Conservation (phyloP, 2,113 vertebrate genomes). For the Myotis davidii region DNA sequence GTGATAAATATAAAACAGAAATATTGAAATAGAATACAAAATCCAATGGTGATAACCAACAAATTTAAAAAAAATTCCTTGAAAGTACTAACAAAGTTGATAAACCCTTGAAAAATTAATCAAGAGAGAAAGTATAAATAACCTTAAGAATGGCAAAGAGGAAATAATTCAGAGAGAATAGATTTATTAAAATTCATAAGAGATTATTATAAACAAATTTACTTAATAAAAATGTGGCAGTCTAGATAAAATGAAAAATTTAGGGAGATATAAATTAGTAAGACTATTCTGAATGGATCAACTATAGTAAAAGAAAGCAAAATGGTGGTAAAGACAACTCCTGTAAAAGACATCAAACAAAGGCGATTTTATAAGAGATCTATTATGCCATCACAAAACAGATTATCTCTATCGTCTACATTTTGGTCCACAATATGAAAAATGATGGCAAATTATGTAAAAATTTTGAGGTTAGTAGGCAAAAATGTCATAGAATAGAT, state of each 20-base stretch:
- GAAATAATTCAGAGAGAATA: neutral
- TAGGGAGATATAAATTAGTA: neutral
- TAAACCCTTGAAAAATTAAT: neutral
- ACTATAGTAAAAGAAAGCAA: neutral
- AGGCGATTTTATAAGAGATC: neutral
- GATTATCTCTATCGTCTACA: neutral
- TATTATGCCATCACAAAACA: neutral
- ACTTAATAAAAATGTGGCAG: neutral
- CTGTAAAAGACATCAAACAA: neutral
- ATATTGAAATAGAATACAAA: neutral
- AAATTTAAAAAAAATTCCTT: neutral
- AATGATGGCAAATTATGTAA: neutral
- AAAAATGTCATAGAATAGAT: neutral
- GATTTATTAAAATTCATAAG: neutral
- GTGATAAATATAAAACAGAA: slow-evolving; percentile 7
- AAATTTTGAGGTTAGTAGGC: neutral
- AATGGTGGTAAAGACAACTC: neutral
- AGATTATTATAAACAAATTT: neutral
- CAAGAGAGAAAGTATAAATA: neutral
- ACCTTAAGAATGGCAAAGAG: neutral
- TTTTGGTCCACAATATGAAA: neutral
- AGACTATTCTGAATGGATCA: neutral
- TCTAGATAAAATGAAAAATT: neutral
- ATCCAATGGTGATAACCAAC: neutral
- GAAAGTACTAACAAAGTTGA: neutral